Conservation (phyloP, 2,113 vertebrate species). For the Rousettus leschenaultii region DNA sequence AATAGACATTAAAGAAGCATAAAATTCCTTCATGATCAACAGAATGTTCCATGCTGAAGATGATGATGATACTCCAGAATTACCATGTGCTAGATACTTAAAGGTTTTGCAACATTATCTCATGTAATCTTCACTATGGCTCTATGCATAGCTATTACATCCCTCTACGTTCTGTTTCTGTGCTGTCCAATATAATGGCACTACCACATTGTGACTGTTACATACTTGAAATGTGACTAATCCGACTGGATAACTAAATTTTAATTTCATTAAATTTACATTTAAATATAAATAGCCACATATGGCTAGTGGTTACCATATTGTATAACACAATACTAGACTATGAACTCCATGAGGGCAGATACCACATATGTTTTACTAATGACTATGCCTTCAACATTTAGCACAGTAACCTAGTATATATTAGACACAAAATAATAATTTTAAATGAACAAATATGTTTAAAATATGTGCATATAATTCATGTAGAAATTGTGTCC, state of each 20-base stretch:
- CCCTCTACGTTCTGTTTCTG: background rate
- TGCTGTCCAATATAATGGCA: background rate
- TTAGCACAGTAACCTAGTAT: background rate
- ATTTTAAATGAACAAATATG: background rate
- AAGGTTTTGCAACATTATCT: background rate
- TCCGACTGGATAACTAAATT: background rate
- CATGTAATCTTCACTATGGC: background rate
- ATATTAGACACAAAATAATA: background rate
- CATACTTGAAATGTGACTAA: background rate
- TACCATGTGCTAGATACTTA: background rate
- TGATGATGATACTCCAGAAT: background rate
- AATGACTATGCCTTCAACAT: background rate
- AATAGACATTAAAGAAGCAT: background rate
- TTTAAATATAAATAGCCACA: background rate
- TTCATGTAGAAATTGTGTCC: background rate
- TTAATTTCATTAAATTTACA: background rate
- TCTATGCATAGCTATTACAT: background rate
- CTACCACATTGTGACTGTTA: background rate
- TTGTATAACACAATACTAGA: background rate
- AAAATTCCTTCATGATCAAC: background rate
- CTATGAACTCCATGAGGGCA: background rate
- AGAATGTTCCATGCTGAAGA: background rate
- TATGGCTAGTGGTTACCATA: background rate
- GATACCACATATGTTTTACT: background rate
- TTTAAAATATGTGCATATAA: slow-evolving; percentile 20